Conservation (phyloP, 2,113 vertebrate genomes). For the Nannobrachium achirus region DNA sequence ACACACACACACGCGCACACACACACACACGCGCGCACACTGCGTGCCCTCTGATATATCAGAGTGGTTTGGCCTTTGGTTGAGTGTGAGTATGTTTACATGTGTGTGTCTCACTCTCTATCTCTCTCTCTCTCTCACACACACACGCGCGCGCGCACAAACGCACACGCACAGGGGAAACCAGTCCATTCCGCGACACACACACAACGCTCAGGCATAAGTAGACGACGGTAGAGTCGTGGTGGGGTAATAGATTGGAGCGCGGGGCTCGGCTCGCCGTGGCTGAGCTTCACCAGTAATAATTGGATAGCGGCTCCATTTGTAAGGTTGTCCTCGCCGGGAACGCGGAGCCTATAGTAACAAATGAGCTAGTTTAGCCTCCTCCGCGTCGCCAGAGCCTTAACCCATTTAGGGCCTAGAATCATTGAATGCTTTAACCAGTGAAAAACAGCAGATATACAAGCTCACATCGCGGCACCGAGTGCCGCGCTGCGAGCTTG, state of each 20-base stretch:
- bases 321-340: constrained; percentile 54
- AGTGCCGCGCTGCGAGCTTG: no score
- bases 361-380: constrained; percentile 67
- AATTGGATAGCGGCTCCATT: constrained; percentile 64
- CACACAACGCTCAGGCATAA: not conserved
- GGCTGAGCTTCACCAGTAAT: constrained; percentile 52
- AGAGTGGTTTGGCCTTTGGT: not conserved
- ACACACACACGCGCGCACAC: not conserved
- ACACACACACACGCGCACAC: not conserved
- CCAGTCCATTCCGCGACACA: not conserved
- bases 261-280: constrained; percentile 19
- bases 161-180: not conserved
- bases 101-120: no score
- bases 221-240: not conserved
- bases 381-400: constrained; percentile 52
- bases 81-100: constrained; percentile 1
- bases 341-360: constrained; percentile 61
- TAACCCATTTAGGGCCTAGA: constrained; percentile 17
- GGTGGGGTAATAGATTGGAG: constrained; percentile 48
- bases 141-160: no score
- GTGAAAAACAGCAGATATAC: no score
- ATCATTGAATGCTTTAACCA: no score
- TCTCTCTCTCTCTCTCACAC: no score
- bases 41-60: not conserved
- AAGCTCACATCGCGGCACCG: no score